Base-by-base conservation (phyloP, 2,797 vertebrate genomes). In the Cryptoblepharus egeriae region DNA sequence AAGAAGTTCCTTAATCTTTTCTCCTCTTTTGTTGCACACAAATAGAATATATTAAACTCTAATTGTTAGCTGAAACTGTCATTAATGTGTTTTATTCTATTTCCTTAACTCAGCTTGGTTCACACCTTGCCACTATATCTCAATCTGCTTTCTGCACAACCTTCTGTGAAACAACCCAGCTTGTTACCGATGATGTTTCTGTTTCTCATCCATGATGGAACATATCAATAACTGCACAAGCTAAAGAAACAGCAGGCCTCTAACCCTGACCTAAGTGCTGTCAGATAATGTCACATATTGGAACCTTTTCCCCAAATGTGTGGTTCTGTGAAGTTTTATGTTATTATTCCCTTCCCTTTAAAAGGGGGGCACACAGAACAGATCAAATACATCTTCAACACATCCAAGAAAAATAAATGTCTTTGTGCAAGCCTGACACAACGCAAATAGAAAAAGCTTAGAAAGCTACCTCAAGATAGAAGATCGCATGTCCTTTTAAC, bases 391-490 rank as follows among this genome's bases (percentile, higher is more conserved):
- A 61, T 49, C 83, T 77, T 75, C 68, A 76, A 77, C 35, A 72
- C 67, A 83, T 88, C 78, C 75, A 1, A 67, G 60, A 81, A 65
- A 76, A 75, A 61, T 45, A 67, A 30, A 64, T 39, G 49, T 3
- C 15, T 69, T 69, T 80, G 69, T 75, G 75, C 67, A 71, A 77
- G 82, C 26, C 32, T 28, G 1, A 85, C 82, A 79, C 35, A 58
- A 79, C 65, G 71, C 52, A 73, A 76, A 61, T 77, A 86, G 77
- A 85, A 70, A 67, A 90, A 67, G 82, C 67, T 58, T 30, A 64
- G 4, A 69, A 77, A 90, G 85, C 85, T 77, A 85, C 79, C 65
- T 73, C 61, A 85, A 80, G 79, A 4, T 10, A 22, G 0, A 0
- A 0, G 2, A 57, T 32, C 75, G 1, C 0, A n/a, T 0, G 77